Evolutionary conservation across 2,888 invertebrate species (phyloP), one percentile per base, ranked within the genome.

Genomic region (Antitype chi): DNA sequence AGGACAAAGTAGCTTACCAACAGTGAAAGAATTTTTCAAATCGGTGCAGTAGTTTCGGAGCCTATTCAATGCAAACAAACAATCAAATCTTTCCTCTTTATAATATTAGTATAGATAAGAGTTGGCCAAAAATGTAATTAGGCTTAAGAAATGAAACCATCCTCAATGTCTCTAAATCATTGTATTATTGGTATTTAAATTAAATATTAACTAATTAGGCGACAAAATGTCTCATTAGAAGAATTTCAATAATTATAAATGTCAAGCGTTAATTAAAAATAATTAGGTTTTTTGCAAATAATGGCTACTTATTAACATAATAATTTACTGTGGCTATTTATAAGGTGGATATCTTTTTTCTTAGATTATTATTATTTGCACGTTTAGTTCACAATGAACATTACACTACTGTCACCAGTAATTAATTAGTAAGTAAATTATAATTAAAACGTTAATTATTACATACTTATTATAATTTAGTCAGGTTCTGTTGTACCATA

Each of bases 381-480:
- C 60, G 28, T 43, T 43, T n/a, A n/a, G 11, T 28, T 62, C 15
- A 47, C 13, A 73, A 25, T 47, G 2, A 43, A 47, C 13, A 28
- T n/a, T n/a, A n/a, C n/a, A n/a, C n/a, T n/a, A n/a, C 25, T 74
- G 60, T 17, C 74, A 59, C 25, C 9, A 23, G 17, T 49, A 38
- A 59, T 57, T 57, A 57, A 62, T 17, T 25, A 25, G n/a, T 13
- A n/a, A 74, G n/a, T 66, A 74, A 74, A 66, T 59, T 59, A 74
- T 49, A 52, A 76, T 66, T 66, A 66, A 64, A 66, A 64, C 38
- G 28, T 74, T 13, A 74, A 52, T 59, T 43, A 74, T 74, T 38
- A 59, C 28, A 63, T 49, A 32, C 11, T 63, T 75, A 63, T 63
- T 47, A 28, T 72, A 55, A 72, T 53, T 43, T 75, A 32, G 63